Base-by-base conservation (phyloP, 2,113 vertebrate species). In the Sorex fumeus region DNA sequence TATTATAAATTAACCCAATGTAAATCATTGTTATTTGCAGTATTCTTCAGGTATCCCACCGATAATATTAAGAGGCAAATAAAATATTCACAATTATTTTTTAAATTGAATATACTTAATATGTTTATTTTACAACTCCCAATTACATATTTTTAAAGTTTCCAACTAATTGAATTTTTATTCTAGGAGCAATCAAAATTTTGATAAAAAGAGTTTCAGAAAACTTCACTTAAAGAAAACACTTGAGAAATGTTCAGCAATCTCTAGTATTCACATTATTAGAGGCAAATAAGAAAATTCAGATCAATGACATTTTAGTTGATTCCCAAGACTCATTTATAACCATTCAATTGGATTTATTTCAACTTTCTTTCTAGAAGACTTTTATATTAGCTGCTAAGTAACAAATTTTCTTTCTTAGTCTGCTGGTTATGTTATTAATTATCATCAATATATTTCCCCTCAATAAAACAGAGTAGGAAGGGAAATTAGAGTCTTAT, bases 401-500 rank as follows among this genome's bases (percentile, higher is more conserved):
- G 45, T 76, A 77, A 91, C 43, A 84, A 32, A 87, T 78, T 77
- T 19, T 18, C 10, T 87, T 88, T 83, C 85, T 77, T 81, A 32
- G 50, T 80, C 47, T 70, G 19, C 23, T 91, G 32, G 71, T 80
- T 86, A 62, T 80, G 27, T 80, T 89, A 81, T 78, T 90, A 93
- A 91, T 80, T 84, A 81, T 60, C n/a, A 80, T 79, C 21, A 47
- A 30, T 71, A 85, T 76, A 0, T 8, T 3, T 1, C 10, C 3
- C 16, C 53, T 28, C 16, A 28, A 85, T 76, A 91, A 91, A 93
- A 84, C 18, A 92, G 53, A 77, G 2, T 45, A 80, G 80, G 53
- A 93, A 76, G 36, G 84, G 80, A 94, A 88, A 92, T 85, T 71
- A 78, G 28, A 87, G 36, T 30, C 72, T 86, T 80, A 50, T 85